A percentile compares a stretch with the other conserved stretches of the same genome.
Conservation (phyloP, 2,888 invertebrate genomes). For the Cartodere bifasciata region DNA sequence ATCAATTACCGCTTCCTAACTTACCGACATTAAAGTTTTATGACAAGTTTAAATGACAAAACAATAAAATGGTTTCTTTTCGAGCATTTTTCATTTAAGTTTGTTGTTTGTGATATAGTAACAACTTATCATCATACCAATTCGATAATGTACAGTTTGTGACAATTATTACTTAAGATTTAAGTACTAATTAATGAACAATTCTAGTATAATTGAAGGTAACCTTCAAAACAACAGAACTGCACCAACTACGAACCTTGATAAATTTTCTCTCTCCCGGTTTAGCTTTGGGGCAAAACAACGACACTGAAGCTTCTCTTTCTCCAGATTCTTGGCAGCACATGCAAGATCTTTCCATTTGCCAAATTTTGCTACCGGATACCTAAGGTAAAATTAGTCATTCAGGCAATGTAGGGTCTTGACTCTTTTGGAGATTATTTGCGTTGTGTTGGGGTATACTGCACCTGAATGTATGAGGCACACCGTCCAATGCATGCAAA, state of each 20-base stretch:
- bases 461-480: slow-evolving; percentile 82
- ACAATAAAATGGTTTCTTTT: too few species aligned
- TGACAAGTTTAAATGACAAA: too few species aligned
- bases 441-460: not conserved
- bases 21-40: too few species aligned
- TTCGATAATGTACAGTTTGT: too few species aligned
- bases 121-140: too few species aligned
- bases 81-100: too few species aligned
- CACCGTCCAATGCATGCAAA: slow-evolving; percentile 87
- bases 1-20: too few species aligned
- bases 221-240: too few species aligned
- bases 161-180: too few species aligned
- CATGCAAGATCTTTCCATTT: slow-evolving; percentile 90
- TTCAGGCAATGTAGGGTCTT: not conserved
- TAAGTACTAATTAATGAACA: too few species aligned
- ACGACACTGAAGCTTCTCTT: slow-evolving; percentile 75
- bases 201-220: too few species aligned
- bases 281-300: slow-evolving; percentile 82
- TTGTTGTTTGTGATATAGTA: too few species aligned
- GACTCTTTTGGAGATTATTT: not conserved
- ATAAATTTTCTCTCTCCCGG: slow-evolving; percentile 73
- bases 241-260: slow-evolving; percentile 51
- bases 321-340: slow-evolving; percentile 92
- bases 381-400: slow-evolving; percentile 45
- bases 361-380: slow-evolving; percentile 91